Evolutionary conservation across 1,140 invertebrate genomes (phyloP).

Genomic region (Spodoptera litura): DNA sequence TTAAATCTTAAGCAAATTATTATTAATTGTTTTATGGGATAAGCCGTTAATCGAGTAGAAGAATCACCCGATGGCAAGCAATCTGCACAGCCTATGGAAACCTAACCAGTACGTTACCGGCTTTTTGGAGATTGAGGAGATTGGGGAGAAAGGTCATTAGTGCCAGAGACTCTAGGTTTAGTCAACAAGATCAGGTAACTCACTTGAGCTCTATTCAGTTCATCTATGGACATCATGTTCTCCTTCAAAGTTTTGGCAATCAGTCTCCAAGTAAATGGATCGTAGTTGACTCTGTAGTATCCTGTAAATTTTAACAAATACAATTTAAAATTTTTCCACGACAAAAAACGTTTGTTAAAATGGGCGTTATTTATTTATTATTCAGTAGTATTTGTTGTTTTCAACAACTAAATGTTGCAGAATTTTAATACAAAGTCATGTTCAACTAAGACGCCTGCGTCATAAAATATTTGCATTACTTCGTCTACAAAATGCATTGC

Average conservation of each 20-base stretch:
- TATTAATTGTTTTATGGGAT: no score
- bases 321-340: neutral
- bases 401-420: neutral
- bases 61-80: no score
- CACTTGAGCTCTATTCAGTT: slow-evolving; percentile 91
- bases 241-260: slow-evolving; percentile 86
- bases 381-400: no score
- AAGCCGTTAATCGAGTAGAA: no score
- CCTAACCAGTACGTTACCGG: no score
- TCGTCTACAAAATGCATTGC: slow-evolving; percentile 6
- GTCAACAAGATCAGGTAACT: slow-evolving; percentile 16
- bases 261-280: slow-evolving; percentile 88
- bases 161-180: no score
- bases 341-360: neutral
- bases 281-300: slow-evolving; percentile 94
- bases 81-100: no score
- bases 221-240: slow-evolving; percentile 86
- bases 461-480: neutral
- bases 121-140: no score
- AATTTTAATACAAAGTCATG: neutral
- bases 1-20: no score
- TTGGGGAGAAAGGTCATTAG: no score
- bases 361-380: no score
- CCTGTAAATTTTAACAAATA: slow-evolving; percentile 81
- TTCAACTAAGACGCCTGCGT: neutral